A percentile compares a stretch with the other conserved stretches of the same genome.
These are phyloP conservation scores for Setipinna tenuifilis DNA, from an alignment of 2,797 vertebrate genomes.

Conservation along the genomic window DNA sequence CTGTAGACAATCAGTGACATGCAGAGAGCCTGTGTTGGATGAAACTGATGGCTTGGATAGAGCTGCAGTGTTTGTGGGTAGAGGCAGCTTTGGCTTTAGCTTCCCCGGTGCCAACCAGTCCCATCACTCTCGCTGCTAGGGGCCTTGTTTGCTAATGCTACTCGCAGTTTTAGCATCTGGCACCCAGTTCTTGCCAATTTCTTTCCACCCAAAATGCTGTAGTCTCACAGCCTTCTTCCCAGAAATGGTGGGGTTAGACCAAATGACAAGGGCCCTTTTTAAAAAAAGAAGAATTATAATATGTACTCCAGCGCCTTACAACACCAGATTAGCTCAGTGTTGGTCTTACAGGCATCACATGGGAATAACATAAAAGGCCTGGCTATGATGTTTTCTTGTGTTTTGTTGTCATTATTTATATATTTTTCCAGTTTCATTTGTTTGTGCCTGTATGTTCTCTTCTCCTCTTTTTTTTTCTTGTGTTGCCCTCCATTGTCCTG, in stretches of 20 bases:
- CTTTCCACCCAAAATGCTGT: background rate
- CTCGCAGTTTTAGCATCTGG: conserved; percentile 50
- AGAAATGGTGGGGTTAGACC: background rate
- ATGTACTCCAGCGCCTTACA: background rate
- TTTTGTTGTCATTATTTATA: conserved; percentile 5
- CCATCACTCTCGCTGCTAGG: conserved; percentile 41
- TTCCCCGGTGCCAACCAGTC: conserved; percentile 47
- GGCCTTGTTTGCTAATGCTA: conserved; percentile 42
- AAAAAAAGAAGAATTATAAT: background rate
- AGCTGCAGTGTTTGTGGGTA: conserved; percentile 33
- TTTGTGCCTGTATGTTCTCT: background rate
- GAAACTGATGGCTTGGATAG: conserved; percentile 38
- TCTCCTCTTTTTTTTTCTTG: background rate
- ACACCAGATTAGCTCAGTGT: background rate
- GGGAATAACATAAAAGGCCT: background rate
- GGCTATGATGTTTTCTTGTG: background rate
- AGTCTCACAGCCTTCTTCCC: background rate
- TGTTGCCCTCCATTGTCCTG: background rate
- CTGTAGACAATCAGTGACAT: conserved; percentile 13
- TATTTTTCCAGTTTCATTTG: conserved; percentile 1
- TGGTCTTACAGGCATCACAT: background rate
- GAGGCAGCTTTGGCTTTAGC: background rate
- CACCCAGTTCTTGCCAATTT: conserved; percentile 34
- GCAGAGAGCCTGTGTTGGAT: conserved; percentile 24
- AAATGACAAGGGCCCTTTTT: background rate